phyloP scores from a whole-genome alignment of 2,888 invertebrate genomes.

The Clunio marinus region DNA sequence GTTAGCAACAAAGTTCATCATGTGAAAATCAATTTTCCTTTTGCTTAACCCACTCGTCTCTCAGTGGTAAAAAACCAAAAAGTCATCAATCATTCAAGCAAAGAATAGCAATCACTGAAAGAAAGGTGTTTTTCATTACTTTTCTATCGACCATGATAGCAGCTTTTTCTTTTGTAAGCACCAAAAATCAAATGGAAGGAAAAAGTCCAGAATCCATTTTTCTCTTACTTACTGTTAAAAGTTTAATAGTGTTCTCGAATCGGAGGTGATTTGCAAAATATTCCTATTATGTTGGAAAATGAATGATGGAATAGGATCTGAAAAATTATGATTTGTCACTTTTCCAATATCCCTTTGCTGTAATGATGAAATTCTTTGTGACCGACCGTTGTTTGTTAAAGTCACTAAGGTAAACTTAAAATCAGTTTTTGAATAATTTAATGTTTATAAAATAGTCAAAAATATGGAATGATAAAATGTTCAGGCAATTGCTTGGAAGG shows the following conservation, averaged over 20 bases:
- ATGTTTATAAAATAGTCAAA: too few relatives aligned
- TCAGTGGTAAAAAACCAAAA: slow-evolving; percentile 5
- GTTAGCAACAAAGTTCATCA: neutral
- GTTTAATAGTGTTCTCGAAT: neutral
- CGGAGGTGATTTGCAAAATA: neutral
- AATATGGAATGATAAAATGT: too few relatives aligned
- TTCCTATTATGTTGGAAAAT: too few relatives aligned
- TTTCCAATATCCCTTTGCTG: slow-evolving; percentile 7
- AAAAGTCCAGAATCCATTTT: slow-evolving; percentile 15
- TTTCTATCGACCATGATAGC: slow-evolving; percentile 11
- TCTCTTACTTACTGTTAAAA: too few relatives aligned
- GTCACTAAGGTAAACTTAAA: too few relatives aligned
- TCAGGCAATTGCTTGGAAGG: too few relatives aligned
- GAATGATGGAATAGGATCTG: neutral
- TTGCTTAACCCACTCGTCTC: neutral
- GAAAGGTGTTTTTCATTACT: slow-evolving; percentile 31
- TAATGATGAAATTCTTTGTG: neutral
- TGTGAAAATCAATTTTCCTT: slow-evolving; percentile 10
- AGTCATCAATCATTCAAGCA: slow-evolving; percentile 34
- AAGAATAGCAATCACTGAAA: slow-evolving; percentile 4
- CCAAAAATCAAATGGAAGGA: too few relatives aligned
- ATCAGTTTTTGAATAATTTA: too few relatives aligned
- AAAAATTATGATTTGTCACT: slow-evolving; percentile 28
- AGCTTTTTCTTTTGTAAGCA: neutral
- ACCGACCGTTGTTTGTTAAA: neutral